Base-by-base conservation (phyloP, 2,113 vertebrate genomes). In the Suncus etruscus region DNA sequence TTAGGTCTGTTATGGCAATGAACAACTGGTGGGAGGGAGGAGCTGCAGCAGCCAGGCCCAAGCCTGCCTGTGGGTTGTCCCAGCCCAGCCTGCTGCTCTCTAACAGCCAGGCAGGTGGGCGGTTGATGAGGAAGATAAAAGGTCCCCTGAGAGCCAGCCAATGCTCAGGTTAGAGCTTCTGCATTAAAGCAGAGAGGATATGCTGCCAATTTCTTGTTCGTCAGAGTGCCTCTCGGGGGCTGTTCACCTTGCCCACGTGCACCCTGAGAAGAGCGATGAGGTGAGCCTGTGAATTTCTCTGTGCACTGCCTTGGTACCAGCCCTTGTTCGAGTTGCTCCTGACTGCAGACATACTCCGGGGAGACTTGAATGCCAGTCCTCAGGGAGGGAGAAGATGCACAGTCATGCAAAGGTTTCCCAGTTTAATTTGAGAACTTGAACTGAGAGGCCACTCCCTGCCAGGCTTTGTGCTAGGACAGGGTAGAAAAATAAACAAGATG, bases 81-180 rank as follows among this genome's bases (percentile, higher is more conserved):
- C 74, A 22, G 50, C 74, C 50, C 14, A 50, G 79, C n/a, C 83
- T 32, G 12, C 50, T 84, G 74, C 73, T 72, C 48, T 65, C 73
- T 74, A 29, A 20, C 45, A 39, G 45, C 70, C 78, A 74, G 89
- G 77, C n/a, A n/a, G 74, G 74, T 31, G 15, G 68, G 31, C 47
- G 22, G 31, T 22, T 50, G 65, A 72, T 86, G 31, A 14, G 66
- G 47, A 87, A 78, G 74, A 92, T 68, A 76, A 90, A 90, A 94
- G 80, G 69, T 45, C 76, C 69, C 20, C 27, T 45, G 65, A 72
- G 77, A 74, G 63, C 32, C 7, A 5, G 63, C 54, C 54, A 54
- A 16, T 50, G 54, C n/a, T 93, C 51, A 45, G 81, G 68, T 58
- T n/a, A 73, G 76, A 77, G 76, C 51, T 83, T 31, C 75, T 48